These are phyloP conservation scores for Acestrorhynchus altus DNA, from an alignment of 2,797 vertebrate genomes.

Conservation along the genomic window DNA sequence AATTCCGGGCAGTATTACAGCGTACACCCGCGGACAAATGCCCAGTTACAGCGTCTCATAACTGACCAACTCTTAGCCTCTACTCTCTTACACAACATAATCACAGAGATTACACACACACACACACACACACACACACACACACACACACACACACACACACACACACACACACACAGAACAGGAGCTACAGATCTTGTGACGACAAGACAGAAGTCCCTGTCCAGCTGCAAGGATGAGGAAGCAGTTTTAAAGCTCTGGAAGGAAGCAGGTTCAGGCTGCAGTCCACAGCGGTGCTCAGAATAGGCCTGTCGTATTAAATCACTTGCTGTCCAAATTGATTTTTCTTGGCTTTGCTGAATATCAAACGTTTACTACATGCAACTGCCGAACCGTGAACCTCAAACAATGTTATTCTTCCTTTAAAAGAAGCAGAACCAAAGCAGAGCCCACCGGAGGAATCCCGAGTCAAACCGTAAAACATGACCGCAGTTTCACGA, in stretches of 20 bases:
- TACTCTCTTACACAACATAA: slow-evolving; percentile 42
- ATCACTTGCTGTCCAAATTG: too few relatives aligned
- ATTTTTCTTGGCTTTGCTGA: too few relatives aligned
- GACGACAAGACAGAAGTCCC: slow-evolving; percentile 21
- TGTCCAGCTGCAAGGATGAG: neutral
- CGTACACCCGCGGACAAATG: neutral
- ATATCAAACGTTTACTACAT: too few relatives aligned
- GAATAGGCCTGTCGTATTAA: neutral
- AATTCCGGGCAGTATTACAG: slow-evolving; percentile 42
- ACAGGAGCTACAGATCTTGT: slow-evolving; percentile 27
- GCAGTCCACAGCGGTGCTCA: neutral
- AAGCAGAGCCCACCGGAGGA: too few relatives aligned
- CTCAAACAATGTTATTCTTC: too few relatives aligned
- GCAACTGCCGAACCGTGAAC: too few relatives aligned
- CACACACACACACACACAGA: too few relatives aligned
- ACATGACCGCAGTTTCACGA: too few relatives aligned
- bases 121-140: neutral
- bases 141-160: slow-evolving; percentile 1
- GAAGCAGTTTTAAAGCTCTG: neutral
- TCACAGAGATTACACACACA: slow-evolving; percentile 28
- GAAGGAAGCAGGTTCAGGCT: neutral
- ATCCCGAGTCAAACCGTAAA: too few relatives aligned
- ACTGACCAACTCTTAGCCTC: slow-evolving; percentile 25
- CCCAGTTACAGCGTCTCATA: slow-evolving; percentile 6
- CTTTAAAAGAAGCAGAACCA: too few relatives aligned